These are phyloP conservation scores for Sthenelais limicola DNA, from an alignment of 2,888 invertebrate species.

Conservation along the genomic window DNA sequence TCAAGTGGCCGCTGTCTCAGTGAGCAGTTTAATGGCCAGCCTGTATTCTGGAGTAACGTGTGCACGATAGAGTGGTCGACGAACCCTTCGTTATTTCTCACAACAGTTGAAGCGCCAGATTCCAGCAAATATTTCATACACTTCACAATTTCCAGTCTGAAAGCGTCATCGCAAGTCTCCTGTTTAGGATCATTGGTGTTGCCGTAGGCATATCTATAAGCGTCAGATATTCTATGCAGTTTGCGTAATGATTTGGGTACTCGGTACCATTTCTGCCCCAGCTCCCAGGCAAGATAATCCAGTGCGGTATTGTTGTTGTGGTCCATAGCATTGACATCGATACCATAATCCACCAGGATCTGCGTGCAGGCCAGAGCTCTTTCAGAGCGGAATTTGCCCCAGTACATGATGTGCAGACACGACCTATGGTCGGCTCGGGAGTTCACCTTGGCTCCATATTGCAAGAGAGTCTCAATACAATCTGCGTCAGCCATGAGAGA, in stretches of 20 bases:
- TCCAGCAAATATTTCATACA: slow-evolving; percentile 25
- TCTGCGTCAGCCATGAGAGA: slow-evolving; percentile 19
- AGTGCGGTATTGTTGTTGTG: slow-evolving; percentile 43
- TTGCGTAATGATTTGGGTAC: slow-evolving; percentile 18
- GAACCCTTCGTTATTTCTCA: slow-evolving; percentile 11
- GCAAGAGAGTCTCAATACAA: slow-evolving; percentile 19
- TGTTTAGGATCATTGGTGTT: slow-evolving; percentile 7
- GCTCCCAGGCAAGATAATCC: slow-evolving; percentile 43
- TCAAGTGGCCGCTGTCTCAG: slow-evolving; percentile 28
- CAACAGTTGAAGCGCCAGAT: slow-evolving; percentile 33
- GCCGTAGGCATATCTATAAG: slow-evolving; percentile 10
- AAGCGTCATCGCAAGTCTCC: slow-evolving; percentile 1
- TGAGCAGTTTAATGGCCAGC: slow-evolving; percentile 40
- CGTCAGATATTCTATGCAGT: slow-evolving; percentile 7
- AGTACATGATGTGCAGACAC: slow-evolving; percentile 40
- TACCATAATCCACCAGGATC: slow-evolving; percentile 27
- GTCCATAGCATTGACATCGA: slow-evolving; percentile 34
- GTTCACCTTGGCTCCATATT: slow-evolving; percentile 30
- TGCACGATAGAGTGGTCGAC: slow-evolving; percentile 41
- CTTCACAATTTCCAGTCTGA: slow-evolving; percentile 16
- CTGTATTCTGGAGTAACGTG: slow-evolving; percentile 40
- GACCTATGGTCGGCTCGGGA: slow-evolving; percentile 32
- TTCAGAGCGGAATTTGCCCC: slow-evolving; percentile 37
- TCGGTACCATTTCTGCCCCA: slow-evolving; percentile 37
- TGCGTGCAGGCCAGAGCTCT: slow-evolving; percentile 31